A percentile compares a stretch with the other conserved stretches of the same genome.
Conservation (phyloP, 2,888 invertebrate genomes). For the Protophormia terraenovae region DNA sequence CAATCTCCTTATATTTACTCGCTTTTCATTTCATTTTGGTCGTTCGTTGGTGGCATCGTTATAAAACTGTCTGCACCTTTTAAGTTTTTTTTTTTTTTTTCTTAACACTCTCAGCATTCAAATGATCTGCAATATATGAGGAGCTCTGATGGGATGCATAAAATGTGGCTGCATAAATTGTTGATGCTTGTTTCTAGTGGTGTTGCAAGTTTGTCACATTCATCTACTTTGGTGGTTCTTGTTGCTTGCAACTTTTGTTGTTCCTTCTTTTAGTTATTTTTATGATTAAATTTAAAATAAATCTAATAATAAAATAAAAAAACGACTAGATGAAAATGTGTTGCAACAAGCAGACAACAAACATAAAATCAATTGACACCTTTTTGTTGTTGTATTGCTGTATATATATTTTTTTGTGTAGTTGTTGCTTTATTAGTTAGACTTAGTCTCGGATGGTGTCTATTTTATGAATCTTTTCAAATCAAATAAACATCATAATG, state of each 20-base stretch:
- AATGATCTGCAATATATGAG: background rate
- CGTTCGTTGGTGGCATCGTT: constrained; percentile 51
- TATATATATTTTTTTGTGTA: background rate
- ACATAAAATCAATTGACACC: constrained; percentile 69
- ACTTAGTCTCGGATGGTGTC: constrained; percentile 25
- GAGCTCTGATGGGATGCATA: constrained; percentile 29
- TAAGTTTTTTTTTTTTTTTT: background rate
- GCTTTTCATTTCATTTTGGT: background rate
- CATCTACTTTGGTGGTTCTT: constrained; percentile 61
- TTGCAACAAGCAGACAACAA: constrained; percentile 52
- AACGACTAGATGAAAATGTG: constrained; percentile 49
- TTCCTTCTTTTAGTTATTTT: constrained; percentile 1
- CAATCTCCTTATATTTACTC: background rate
- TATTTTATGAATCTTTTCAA: constrained; percentile 65
- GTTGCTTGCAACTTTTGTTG: constrained; percentile 15
- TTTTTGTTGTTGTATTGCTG: constrained; percentile 32
- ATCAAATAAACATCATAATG: constrained; percentile 61
- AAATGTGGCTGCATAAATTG: constrained; percentile 24
- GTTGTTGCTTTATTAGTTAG: constrained; percentile 11
- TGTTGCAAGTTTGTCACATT: constrained; percentile 50
- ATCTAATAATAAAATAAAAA: constrained; percentile 60
- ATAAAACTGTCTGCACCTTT: constrained; percentile 67
- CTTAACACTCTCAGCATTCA: background rate
- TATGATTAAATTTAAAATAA: constrained; percentile 66
- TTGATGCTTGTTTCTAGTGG: background rate